Evolutionary conservation across 2,888 invertebrate genomes (phyloP).

Genomic region (Julus scanicus): DNA sequence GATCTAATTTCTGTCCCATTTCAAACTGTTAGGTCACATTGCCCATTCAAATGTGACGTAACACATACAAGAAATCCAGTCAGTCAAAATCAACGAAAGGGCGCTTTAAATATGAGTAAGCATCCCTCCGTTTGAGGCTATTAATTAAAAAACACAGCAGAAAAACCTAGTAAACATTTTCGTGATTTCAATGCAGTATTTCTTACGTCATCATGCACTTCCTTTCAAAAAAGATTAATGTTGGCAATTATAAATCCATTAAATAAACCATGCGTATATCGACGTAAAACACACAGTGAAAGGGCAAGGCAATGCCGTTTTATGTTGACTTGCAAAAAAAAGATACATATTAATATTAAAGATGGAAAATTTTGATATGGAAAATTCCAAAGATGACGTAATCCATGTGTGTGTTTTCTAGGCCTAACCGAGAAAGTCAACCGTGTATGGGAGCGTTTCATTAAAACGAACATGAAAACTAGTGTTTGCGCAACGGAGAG

Average conservation of each 20-base stretch:
- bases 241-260: not conserved
- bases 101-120: too few relatives aligned
- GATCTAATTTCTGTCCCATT: not conserved
- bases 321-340: not conserved
- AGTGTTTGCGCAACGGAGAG: slow-evolving; percentile 1
- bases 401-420: not conserved
- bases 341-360: not conserved
- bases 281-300: not conserved
- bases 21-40: not conserved
- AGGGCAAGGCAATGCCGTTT: not conserved
- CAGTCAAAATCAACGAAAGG: too few relatives aligned
- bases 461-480: not conserved
- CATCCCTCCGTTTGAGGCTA: too few relatives aligned
- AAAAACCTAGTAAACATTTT: too few relatives aligned
- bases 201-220: not conserved
- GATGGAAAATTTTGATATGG: not conserved
- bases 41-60: not conserved
- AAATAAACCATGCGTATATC: not conserved
- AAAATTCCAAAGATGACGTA: not conserved
- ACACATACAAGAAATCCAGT: too few relatives aligned
- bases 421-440: not conserved
- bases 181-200: not conserved
- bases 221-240: not conserved
- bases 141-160: too few relatives aligned
- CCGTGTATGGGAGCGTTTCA: not conserved